Evolutionary conservation across 2,888 invertebrate species (phyloP), one percentile per base, ranked within the genome.

Genomic region (Drosophila kanekoi): DNA sequence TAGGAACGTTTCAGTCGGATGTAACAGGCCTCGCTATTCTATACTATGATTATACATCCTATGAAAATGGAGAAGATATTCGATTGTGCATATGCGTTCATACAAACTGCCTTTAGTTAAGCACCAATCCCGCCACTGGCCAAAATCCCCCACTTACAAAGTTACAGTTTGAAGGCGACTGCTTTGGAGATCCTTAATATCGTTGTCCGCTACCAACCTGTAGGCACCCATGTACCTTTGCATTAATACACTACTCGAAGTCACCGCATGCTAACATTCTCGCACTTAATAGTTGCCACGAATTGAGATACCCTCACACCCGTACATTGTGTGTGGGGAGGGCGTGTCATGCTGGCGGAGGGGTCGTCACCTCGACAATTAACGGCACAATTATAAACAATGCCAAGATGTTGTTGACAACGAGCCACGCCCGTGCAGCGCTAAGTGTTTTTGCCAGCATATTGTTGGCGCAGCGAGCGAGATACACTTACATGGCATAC

Each of bases 371-470:
- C 80, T 86, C 88, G 81, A 84, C 86, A 89, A 86, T 86, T 86
- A 86, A 86, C 81, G 81, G 43, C 77, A 88, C 89, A 88, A 85
- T 88, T 88, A 83, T 70, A 47, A 68, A 85, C 72, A 73, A 81
- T 81, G 57, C 57, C 77, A 73, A 71, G 68, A 78, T 54, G 56
- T 23, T 66, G 66, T 48, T 61, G 66, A 44, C 51, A 67, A 73
- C 11, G 43, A 28, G 45, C 48, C 62, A 62, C 68, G 72, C 74
- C 61, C 61, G 58, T 67, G 74, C 57, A 51, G 59, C 60, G 69
- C 67, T 83, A 83, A 88, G 89, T 83, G 83, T 87, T 87, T 72
- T 72, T 59, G 64, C 62, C 69, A 67, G 71, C 20, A 54, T 63
- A 72, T 82, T 82, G 84, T 84, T 65, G 70, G 41, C 43, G 52